Evolutionary conservation across 2,888 invertebrate genomes (phyloP).

Genomic region (Lymantria monacha): DNA sequence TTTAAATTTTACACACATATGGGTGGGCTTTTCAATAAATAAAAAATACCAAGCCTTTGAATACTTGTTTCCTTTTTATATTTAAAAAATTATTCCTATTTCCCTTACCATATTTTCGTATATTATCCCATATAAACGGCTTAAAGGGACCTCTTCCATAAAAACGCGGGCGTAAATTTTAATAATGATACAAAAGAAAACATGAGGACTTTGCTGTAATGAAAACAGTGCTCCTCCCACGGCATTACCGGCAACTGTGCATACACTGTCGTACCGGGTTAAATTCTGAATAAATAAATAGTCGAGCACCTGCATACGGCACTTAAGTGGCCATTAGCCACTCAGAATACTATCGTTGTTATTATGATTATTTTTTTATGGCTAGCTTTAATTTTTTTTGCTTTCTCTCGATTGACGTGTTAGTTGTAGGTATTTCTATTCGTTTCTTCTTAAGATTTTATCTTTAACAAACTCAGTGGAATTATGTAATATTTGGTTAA

Average conservation of each 20-base stretch:
- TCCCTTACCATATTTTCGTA: not conserved
- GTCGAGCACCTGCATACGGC: constrained; percentile 59
- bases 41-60: too few relatives aligned
- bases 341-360: constrained; percentile 45
- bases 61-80: too few relatives aligned
- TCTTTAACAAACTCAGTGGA: too few relatives aligned
- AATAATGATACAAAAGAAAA: constrained; percentile 43
- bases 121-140: constrained; percentile 5
- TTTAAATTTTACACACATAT: too few relatives aligned
- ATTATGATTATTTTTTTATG: constrained; percentile 35
- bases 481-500: too few relatives aligned
- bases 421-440: too few relatives aligned
- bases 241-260: constrained; percentile 61
- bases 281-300: constrained; percentile 68
- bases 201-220: constrained; percentile 33
- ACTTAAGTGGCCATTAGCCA: constrained; percentile 61
- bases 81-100: too few relatives aligned
- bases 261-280: constrained; percentile 27
- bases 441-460: too few relatives aligned
- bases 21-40: too few relatives aligned
- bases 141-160: constrained; percentile 16
- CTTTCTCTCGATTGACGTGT: constrained; percentile 1
- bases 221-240: constrained; percentile 51
- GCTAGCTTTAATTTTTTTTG: constrained; percentile 17
- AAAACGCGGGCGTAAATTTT: constrained; percentile 31